Percentiles rank a stretch among this genome's conserved stretches.
These are phyloP conservation scores for Polypedilum pembai DNA, from an alignment of 1,140 invertebrate species.

Conservation along the genomic window DNA sequence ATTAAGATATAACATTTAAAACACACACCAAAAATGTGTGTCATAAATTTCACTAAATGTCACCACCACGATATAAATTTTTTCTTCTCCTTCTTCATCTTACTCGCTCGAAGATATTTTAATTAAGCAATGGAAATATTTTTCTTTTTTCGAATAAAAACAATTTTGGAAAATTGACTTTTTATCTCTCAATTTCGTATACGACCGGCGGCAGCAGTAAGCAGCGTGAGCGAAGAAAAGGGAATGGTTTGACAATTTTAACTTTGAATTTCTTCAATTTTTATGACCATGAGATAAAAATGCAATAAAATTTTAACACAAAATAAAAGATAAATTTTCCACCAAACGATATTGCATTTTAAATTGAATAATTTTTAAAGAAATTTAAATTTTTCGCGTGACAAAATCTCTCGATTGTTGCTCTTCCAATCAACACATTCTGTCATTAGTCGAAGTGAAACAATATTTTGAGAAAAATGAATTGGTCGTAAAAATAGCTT, in stretches of 20 bases:
- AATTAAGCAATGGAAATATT: neutral
- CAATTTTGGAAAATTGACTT: neutral
- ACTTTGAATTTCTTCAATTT: neutral
- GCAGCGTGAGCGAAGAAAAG: neutral
- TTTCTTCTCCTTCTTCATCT: neutral
- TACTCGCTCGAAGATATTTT: neutral
- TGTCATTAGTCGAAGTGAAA: neutral
- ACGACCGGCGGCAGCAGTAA: neutral
- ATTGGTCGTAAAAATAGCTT: constrained; percentile 22
- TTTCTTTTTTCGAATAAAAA: neutral
- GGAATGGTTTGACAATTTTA: neutral
- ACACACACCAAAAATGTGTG: constrained; percentile 22
- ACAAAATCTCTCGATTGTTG: neutral
- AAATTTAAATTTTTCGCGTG: neutral
- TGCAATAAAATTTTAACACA: neutral
- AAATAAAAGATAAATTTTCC: neutral
- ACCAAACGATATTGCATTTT: neutral
- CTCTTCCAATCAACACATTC: neutral
- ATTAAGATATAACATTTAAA: constrained; percentile 25
- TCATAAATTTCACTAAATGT: constrained; percentile 27
- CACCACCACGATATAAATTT: neutral
- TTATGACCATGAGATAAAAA: neutral
- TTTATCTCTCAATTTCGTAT: neutral
- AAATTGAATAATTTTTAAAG: neutral
- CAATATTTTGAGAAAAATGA: constrained; percentile 21